Base-by-base conservation (phyloP, 1,140 invertebrate genomes). In the Homarus americanus region DNA sequence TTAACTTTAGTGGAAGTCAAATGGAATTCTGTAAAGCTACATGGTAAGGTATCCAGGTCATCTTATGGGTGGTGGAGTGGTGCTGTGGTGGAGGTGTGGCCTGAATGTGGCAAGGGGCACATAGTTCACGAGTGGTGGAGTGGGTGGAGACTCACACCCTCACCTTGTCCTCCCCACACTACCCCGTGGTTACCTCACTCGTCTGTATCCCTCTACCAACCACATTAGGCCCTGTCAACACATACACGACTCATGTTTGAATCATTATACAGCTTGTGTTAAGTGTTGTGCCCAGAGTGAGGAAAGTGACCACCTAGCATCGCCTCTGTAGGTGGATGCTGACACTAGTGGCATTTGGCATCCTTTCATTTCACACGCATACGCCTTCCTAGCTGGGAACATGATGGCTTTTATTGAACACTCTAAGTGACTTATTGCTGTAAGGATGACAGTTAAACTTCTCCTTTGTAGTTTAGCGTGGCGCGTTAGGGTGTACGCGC, bases 241-340 rank as follows among this genome's bases (percentile, higher is more conserved):
- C 63, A 69, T 1, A 7, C 44, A 49, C 44, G 44, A 49, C 7
- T 49, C n/a, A 15, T 49, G 44, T 49, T 7, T 49, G 44, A 10
- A 0, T 7, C 44, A 49, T 17, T 49, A 49, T 17, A 49, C 9
- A 49, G 17, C 9, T 17, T 63, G 58, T 20, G 24, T 20, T 63
- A 24, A 20, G 44, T 49, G 15, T 24, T 2, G 38, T 75, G 9
- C 24, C 17, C 24, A 20, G 10, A 28, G 10, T 20, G 41, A 40
- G 69, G 72, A 86, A 69, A 76, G 58, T 34, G 83, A 86, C 69
- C 83, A 86, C 40, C 72, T 69, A 75, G 66, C 72, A 73, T 76
- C 83, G 36, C n/a, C 34, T 15, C 7, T 49, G 1, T 32, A 69
- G n/a, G 12, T 53, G 36, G 34, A 63, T 63, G 28, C 44, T 63